Evolutionary conservation across 2,113 vertebrate species (phyloP).

Genomic region (Dicerorhinus sumatrensis): DNA sequence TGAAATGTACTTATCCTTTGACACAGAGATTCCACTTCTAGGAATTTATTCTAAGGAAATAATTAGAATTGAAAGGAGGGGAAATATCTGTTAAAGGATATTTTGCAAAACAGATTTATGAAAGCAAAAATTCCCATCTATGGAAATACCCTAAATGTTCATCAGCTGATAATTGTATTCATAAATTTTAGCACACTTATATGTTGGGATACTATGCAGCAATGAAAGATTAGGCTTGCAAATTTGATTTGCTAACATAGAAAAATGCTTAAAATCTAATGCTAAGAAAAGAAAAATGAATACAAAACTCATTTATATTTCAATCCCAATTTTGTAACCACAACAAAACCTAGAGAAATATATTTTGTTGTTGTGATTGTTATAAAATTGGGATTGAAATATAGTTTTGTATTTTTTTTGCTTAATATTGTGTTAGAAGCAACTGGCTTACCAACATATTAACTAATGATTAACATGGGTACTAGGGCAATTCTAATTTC

Average conservation of each 20-base stretch:
- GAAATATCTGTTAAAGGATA: background rate
- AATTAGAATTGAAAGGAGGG: background rate
- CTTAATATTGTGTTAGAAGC: background rate
- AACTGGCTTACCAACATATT: background rate
- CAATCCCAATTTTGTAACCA: background rate
- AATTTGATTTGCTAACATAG: background rate
- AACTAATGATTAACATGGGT: background rate
- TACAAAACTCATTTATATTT: background rate
- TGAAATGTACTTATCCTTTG: constrained; percentile 27
- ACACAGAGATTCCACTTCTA: background rate
- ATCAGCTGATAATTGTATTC: background rate
- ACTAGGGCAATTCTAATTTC: background rate
- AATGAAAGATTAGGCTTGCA: background rate
- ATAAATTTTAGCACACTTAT: background rate
- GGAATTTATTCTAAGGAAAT: constrained; percentile 51
- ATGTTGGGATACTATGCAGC: background rate
- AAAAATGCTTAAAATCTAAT: background rate
- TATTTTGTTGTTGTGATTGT: background rate
- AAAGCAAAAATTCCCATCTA: background rate
- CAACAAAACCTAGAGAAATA: background rate
- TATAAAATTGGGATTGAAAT: constrained; percentile 20
- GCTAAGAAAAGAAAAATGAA: background rate
- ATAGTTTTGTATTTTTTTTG: background rate
- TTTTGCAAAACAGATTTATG: background rate
- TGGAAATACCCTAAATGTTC: background rate